Evolutionary conservation across 53 echinoderm and acorn worm species (phyloP), one percentile per base, ranked within the genome.

Genomic region (Holothuria scabra): DNA sequence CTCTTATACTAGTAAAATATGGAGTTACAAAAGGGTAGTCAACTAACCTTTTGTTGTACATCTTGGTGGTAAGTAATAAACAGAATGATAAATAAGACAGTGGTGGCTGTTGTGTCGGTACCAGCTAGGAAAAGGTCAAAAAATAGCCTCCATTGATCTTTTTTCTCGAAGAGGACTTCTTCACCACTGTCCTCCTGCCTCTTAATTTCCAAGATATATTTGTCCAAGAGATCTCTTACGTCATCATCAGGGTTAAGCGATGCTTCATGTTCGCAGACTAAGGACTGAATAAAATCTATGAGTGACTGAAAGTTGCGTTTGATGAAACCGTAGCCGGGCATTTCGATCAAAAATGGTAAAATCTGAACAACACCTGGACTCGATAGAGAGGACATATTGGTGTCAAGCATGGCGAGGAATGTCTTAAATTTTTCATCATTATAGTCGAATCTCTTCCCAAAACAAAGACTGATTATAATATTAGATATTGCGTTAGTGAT

Each of bases 91-190:
- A 61, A 80, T 46, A 80, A 23, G 11, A 80, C 41, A 12, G 81
- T 80, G 29, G 60, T 80, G 3, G 62, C 61, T 2, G 81, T 80
- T 30, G 81, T 80, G 11, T 80, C 81, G 0, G 81, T 80, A n/a
- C 81, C 81, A 37, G 62, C 81, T 62, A 80, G 37, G 16, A 80
- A 80, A 18, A 80, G 25, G 60, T 80, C 81, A 61, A 80, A 80
- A 29, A 80, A 21, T 41, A 80, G 21, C 21, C 81, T 14, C 81
- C 60, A 80, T 28, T 61, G 61, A 35, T 80, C 37, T 16, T 19
- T n/a, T 30, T 46, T 61, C n/a, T 80, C 37, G 38, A 80, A 60
- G 4, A 5, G 32, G 59, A 29, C 37, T 13, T 59, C 41, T 34
- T 80, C 81, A 8, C 60, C 81, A 8, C 60, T 61, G 12, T 80